A percentile compares a stretch with the other conserved stretches of the same genome.
Conservation (phyloP, 1,140 invertebrate species). For the Achroia grisella region DNA sequence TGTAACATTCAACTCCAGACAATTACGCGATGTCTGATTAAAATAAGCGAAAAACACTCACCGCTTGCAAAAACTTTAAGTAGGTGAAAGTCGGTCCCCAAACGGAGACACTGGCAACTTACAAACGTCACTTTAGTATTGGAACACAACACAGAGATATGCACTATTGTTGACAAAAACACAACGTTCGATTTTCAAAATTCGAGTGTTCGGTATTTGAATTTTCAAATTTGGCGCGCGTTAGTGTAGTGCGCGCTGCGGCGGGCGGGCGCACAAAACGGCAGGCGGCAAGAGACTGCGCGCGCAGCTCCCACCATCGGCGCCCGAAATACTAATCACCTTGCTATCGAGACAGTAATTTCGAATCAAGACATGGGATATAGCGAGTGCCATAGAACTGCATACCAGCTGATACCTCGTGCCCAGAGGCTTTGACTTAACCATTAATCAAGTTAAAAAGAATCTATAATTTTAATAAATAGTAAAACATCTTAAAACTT, state of each 20-base stretch:
- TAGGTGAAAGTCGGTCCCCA: slow-evolving; percentile 35
- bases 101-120: slow-evolving; percentile 26
- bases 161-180: slow-evolving; percentile 32
- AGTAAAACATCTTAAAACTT: too few relatives aligned
- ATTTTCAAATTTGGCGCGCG: slow-evolving; percentile 20
- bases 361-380: slow-evolving; percentile 26
- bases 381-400: slow-evolving; percentile 14
- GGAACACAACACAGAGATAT: slow-evolving; percentile 54
- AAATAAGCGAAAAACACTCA: slow-evolving; percentile 56
- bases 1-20: slow-evolving; percentile 29
- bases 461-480: too few relatives aligned
- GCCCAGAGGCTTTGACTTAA: too few relatives aligned
- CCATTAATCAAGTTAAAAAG: too few relatives aligned
- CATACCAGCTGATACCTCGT: too few relatives aligned
- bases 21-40: slow-evolving; percentile 42
- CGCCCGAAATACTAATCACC: slow-evolving; percentile 67
- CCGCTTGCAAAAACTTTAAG: slow-evolving; percentile 56
- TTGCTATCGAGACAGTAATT: slow-evolving; percentile 58
- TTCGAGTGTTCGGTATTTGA: slow-evolving; percentile 21
- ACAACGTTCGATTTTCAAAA: slow-evolving; percentile 41
- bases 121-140: slow-evolving; percentile 30
- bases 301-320: slow-evolving; percentile 46
- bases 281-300: slow-evolving; percentile 62
- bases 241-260: slow-evolving; percentile 39
- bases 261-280: slow-evolving; percentile 45